Conservation (phyloP, 1,140 invertebrate species). For the Megalonaias nervosa region DNA sequence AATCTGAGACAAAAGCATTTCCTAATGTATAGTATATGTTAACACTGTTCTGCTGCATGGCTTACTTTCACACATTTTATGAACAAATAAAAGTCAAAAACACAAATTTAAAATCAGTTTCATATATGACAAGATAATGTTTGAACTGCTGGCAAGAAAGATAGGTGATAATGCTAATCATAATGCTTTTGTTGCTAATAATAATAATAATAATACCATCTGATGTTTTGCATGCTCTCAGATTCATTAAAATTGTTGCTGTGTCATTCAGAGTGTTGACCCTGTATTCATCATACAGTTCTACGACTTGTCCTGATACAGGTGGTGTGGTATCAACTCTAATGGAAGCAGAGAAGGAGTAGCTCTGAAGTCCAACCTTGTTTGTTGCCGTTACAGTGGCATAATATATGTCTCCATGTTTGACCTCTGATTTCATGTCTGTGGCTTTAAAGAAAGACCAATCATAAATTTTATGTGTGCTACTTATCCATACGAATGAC, state of each 20-base stretch:
- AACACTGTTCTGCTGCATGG: too few relatives aligned
- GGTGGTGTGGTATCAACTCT: conserved; percentile 39
- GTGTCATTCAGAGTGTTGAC: conserved; percentile 18
- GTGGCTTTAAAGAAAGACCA: not conserved
- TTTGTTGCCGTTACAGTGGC: conserved; percentile 37
- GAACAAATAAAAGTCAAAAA: too few relatives aligned
- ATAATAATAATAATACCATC: conserved; percentile 22
- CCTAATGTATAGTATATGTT: too few relatives aligned
- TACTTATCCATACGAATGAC: not conserved
- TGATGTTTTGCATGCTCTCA: conserved; percentile 19
- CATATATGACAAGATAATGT: too few relatives aligned
- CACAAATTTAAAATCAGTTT: too few relatives aligned
- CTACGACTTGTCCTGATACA: conserved; percentile 28
- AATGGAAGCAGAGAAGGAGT: conserved; percentile 25
- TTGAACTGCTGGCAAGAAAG: too few relatives aligned
- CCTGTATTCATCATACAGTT: conserved; percentile 20
- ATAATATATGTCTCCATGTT: conserved; percentile 21
- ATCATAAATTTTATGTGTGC: not conserved
- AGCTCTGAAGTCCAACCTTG: conserved; percentile 25
- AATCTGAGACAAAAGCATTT: too few relatives aligned
- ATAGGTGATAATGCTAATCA: too few relatives aligned
- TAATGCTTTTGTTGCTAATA: too few relatives aligned
- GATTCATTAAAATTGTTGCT: conserved; percentile 21
- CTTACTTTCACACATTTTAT: too few relatives aligned
- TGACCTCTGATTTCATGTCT: too few relatives aligned